Evolutionary conservation across 2,113 vertebrate species (phyloP).

Genomic region (Paramisgurnus dabryanus): DNA sequence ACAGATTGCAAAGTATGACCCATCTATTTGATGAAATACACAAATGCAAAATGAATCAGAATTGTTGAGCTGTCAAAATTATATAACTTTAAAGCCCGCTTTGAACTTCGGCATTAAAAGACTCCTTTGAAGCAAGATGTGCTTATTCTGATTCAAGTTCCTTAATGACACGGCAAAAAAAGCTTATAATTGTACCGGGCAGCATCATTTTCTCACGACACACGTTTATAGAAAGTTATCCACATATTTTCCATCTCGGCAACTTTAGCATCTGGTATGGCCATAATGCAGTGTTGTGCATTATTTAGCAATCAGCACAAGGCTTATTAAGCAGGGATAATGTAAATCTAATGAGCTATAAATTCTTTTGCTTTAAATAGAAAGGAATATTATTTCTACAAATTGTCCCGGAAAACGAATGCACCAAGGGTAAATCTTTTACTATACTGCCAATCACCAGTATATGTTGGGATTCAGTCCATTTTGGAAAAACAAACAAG

Average conservation of each 20-base stretch:
- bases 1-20: constrained; percentile 28
- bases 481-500: constrained; percentile 26
- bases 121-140: background rate
- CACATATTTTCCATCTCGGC: constrained; percentile 54
- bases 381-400: constrained; percentile 72
- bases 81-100: constrained; percentile 24
- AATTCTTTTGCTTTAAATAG: constrained; percentile 74
- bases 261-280: constrained; percentile 67
- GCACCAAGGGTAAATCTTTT: constrained; percentile 63
- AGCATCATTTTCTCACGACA: background rate
- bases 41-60: constrained; percentile 26
- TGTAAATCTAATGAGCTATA: constrained; percentile 80
- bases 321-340: constrained; percentile 75
- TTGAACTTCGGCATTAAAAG: constrained; percentile 24
- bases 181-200: background rate
- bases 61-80: constrained; percentile 25
- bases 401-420: constrained; percentile 67
- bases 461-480: constrained; percentile 56
- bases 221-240: constrained; percentile 2
- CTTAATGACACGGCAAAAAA: constrained; percentile 22
- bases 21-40: constrained; percentile 18
- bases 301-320: constrained; percentile 75
- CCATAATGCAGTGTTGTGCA: constrained; percentile 70
- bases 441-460: constrained; percentile 62
- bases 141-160: constrained; percentile 22